Conservation (phyloP, 1,140 invertebrate species). For the Hyposmocoma kahamanoa region DNA sequence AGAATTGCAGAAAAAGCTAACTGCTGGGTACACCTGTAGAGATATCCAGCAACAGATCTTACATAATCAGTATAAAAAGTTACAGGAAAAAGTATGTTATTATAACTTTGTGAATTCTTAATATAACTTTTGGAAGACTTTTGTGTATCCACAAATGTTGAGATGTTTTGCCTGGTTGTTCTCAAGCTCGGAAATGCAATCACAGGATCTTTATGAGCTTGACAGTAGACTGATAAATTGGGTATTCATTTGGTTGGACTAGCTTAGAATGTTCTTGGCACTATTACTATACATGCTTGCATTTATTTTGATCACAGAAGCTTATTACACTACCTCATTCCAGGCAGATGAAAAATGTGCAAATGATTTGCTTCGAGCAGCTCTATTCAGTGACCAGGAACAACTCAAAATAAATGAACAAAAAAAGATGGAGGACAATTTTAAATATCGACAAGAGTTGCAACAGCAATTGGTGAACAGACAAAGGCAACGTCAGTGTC, state of each 20-base stretch:
- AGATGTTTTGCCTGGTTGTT: too few species aligned
- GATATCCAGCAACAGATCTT: slow-evolving; percentile 53
- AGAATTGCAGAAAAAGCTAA: slow-evolving; percentile 36
- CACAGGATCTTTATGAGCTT: too few species aligned
- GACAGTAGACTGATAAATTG: too few species aligned
- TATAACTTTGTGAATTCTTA: too few species aligned
- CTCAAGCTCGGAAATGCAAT: too few species aligned
- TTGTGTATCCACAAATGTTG: too few species aligned
- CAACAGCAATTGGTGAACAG: slow-evolving; percentile 43
- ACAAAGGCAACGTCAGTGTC: slow-evolving; percentile 36
- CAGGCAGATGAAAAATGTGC: slow-evolving; percentile 41
- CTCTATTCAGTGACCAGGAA: slow-evolving; percentile 31
- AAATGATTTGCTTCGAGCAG: slow-evolving; percentile 26
- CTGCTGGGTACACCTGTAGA: slow-evolving; percentile 51
- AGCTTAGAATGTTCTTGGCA: too few species aligned
- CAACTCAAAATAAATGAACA: slow-evolving; percentile 24
- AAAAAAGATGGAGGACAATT: slow-evolving; percentile 26
- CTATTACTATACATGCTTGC: too few species aligned
- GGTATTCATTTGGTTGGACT: too few species aligned
- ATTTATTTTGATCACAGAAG: too few species aligned
- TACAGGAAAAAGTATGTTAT: slow-evolving; percentile 47
- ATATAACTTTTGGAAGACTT: too few species aligned
- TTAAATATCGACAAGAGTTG: slow-evolving; percentile 33
- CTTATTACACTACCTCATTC: too few species aligned
- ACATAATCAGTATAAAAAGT: slow-evolving; percentile 49